Percentiles rank a stretch among this genome's conserved stretches.
These are phyloP conservation scores for Saxidomus purpurata DNA, from an alignment of 1,140 invertebrate species.

Conservation along the genomic window DNA sequence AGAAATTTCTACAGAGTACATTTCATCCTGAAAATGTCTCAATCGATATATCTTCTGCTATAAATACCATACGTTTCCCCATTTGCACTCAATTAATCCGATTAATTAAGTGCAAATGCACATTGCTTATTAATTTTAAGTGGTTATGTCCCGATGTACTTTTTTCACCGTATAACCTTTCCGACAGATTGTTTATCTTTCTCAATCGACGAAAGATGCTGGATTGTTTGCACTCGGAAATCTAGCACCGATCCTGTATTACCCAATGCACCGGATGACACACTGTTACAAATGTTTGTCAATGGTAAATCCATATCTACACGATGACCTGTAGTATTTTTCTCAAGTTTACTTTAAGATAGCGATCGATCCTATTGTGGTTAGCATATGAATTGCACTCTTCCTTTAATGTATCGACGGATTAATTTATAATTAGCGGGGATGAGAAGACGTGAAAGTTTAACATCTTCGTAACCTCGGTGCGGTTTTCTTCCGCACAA, in stretches of 20 bases:
- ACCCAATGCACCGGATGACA: not conserved
- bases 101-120: not conserved
- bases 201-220: not conserved
- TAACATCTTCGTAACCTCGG: not conserved
- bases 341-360: not conserved
- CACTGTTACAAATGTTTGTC: not conserved
- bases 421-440: slow-evolving; percentile 20
- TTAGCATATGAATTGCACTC: not conserved
- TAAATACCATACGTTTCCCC: not conserved
- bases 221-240: not conserved
- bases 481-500: not conserved
- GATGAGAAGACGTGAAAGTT: not conserved
- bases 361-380: not conserved
- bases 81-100: not conserved
- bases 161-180: too few relatives aligned
- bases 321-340: slow-evolving; percentile 4
- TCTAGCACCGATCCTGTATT: not conserved
- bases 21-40: too few relatives aligned
- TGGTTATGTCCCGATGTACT: too few relatives aligned
- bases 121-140: not conserved
- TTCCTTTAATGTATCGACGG: not conserved
- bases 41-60: too few relatives aligned
- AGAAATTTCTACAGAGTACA: too few relatives aligned
- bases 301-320: not conserved
- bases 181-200: too few relatives aligned